Evolutionary conservation across 1,140 invertebrate genomes (phyloP).

Genomic region (Temnothorax curvispinosus): DNA sequence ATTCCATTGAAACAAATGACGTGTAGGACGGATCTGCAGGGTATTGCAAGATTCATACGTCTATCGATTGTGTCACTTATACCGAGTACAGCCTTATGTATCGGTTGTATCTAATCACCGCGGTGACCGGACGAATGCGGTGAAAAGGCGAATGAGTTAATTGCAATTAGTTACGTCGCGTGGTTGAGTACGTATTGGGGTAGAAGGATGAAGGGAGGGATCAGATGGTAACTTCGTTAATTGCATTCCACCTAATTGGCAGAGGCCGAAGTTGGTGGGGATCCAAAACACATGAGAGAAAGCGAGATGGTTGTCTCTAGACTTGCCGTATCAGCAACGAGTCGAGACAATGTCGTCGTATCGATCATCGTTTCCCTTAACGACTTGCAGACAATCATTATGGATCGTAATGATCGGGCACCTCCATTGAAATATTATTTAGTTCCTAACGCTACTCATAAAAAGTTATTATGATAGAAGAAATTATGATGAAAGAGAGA

Average conservation of each 20-base stretch:
- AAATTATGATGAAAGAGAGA: background rate
- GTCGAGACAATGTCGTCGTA: slow-evolving; percentile 16
- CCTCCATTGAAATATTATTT: slow-evolving; percentile 2
- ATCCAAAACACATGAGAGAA: slow-evolving; percentile 13
- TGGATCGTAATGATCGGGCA: slow-evolving; percentile 51
- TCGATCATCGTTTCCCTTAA: slow-evolving; percentile 65
- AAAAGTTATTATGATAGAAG: background rate
- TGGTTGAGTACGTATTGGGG: slow-evolving; percentile 15
- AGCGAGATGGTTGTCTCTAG: slow-evolving; percentile 3
- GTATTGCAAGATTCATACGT: background rate
- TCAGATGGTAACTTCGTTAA: slow-evolving; percentile 65
- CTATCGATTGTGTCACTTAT: background rate
- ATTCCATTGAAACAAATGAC: background rate
- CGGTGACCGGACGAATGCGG: slow-evolving; percentile 3
- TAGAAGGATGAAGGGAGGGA: slow-evolving; percentile 2
- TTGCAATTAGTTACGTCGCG: slow-evolving; percentile 56
- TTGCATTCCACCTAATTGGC: slow-evolving; percentile 68
- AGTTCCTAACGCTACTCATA: background rate
- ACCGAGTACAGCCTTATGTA: background rate
- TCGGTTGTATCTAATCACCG: slow-evolving; percentile 2
- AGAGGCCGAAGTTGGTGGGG: slow-evolving; percentile 9
- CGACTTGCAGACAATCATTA: slow-evolving; percentile 60
- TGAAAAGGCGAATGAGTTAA: slow-evolving; percentile 56
- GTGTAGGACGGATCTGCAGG: background rate
- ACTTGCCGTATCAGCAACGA: slow-evolving; percentile 3